Conservation (phyloP, 2,113 vertebrate species). For the Morone saxatilis region DNA sequence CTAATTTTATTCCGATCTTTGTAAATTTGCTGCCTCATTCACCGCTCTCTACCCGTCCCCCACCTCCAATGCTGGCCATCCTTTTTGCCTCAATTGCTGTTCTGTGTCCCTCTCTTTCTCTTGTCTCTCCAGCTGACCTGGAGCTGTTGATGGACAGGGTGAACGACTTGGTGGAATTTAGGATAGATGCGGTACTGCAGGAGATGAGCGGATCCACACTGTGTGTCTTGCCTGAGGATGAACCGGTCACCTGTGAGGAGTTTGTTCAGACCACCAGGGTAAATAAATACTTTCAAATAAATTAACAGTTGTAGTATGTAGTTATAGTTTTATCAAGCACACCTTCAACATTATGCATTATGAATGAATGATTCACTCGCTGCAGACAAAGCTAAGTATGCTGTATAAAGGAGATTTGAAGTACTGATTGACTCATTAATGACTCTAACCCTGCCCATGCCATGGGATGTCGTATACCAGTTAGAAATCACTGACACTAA, state of each 20-base stretch:
- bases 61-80: background rate
- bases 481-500: slow-evolving; percentile 3
- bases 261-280: slow-evolving; percentile 89
- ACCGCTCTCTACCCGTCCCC: too few relatives aligned
- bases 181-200: slow-evolving; percentile 89
- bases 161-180: slow-evolving; percentile 91
- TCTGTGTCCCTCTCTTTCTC: background rate
- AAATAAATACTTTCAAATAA: slow-evolving; percentile 31
- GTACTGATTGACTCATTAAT: background rate
- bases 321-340: background rate
- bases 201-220: slow-evolving; percentile 88
- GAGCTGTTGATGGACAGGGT: slow-evolving; percentile 90
- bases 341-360: background rate
- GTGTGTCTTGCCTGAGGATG: slow-evolving; percentile 89
- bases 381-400: background rate
- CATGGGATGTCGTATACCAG: background rate
- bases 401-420: background rate
- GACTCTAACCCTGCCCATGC: too few relatives aligned
- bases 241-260: slow-evolving; percentile 90
- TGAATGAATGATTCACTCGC: background rate
- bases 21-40: background rate
- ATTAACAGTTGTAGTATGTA: background rate
- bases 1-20: background rate
- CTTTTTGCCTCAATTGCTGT: background rate
- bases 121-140: slow-evolving; percentile 82